These are phyloP conservation scores for Nothocercus julius DNA, from an alignment of 2,113 vertebrate genomes.

Conservation along the genomic window DNA sequence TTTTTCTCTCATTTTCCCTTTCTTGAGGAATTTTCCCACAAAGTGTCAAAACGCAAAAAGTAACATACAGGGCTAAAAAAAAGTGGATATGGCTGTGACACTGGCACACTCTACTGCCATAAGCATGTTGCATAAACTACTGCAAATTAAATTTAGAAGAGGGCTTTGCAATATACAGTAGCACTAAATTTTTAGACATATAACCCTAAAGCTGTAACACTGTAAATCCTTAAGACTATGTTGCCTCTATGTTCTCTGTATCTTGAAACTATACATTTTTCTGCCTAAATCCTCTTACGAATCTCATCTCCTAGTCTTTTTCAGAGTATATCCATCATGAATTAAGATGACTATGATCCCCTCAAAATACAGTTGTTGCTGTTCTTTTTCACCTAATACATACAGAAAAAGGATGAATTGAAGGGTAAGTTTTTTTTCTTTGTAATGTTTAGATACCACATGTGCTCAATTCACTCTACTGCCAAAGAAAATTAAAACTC, in stretches of 20 bases:
- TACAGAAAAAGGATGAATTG: background rate
- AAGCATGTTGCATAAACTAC: background rate
- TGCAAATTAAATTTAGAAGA: background rate
- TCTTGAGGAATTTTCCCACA: no score
- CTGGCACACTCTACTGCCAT: background rate
- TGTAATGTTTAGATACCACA: background rate
- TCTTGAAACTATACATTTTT: background rate
- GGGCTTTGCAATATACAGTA: background rate
- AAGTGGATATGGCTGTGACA: background rate
- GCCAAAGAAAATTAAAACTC: background rate
- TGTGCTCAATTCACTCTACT: background rate
- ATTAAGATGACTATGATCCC: background rate
- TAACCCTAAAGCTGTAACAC: background rate
- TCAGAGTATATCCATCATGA: background rate
- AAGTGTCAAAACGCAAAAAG: background rate
- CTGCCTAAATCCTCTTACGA: background rate
- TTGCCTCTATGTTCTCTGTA: rapidly evolving
- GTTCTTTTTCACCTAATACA: background rate
- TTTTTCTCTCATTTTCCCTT: no score
- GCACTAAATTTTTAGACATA: background rate
- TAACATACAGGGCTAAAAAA: background rate
- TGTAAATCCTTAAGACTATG: background rate
- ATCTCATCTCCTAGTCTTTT: background rate
- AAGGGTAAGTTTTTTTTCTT: no score
- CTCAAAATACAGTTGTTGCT: background rate